Evolutionary conservation across 2,888 invertebrate species (phyloP).

Genomic region (Agonum fuliginosum): DNA sequence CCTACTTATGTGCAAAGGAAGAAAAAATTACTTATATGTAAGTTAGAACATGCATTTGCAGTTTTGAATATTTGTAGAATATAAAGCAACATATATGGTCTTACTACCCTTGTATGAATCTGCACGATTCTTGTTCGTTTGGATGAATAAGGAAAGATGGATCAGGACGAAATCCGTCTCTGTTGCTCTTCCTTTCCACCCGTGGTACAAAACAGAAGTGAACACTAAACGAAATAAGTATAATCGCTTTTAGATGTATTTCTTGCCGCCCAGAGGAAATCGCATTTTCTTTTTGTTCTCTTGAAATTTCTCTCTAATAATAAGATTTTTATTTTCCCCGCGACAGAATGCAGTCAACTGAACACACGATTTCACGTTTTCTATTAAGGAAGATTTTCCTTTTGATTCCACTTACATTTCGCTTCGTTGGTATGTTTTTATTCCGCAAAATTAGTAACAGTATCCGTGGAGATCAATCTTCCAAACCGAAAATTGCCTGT

Average conservation of each 20-base stretch:
- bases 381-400: slow-evolving; percentile 30
- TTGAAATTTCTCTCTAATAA: slow-evolving; percentile 46
- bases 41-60: no score
- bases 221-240: slow-evolving; percentile 67
- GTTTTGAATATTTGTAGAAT: no score
- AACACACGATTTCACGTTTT: slow-evolving; percentile 44
- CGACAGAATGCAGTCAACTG: slow-evolving; percentile 49
- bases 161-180: background rate
- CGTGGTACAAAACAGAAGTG: slow-evolving; percentile 50
- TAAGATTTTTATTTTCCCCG: slow-evolving; percentile 49
- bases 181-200: background rate
- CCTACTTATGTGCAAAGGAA: no score
- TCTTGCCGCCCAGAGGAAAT: slow-evolving; percentile 52
- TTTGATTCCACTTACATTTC: slow-evolving; percentile 36
- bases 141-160: no score
- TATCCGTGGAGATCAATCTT: background rate
- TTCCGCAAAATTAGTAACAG: background rate
- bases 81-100: no score
- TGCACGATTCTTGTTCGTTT: no score
- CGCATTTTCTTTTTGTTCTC: slow-evolving; percentile 41
- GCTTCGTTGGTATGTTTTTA: background rate
- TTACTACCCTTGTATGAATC: no score
- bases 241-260: slow-evolving; percentile 69
- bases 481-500: background rate
- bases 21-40: no score